Evolutionary conservation across 2,113 vertebrate species (phyloP), one percentile per base, ranked within the genome.

Genomic region (Callionymus lyra): DNA sequence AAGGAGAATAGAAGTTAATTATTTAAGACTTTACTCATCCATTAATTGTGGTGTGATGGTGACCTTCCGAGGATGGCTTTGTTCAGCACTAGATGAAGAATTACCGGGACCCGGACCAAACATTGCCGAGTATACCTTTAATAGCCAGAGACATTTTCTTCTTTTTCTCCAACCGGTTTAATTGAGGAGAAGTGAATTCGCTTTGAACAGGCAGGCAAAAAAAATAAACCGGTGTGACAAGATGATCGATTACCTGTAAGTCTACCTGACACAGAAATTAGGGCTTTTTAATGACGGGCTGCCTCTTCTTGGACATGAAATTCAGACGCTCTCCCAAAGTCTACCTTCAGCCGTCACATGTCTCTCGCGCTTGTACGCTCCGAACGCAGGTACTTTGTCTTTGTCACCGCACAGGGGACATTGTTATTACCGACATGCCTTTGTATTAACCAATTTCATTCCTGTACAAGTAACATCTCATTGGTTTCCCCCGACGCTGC

Each of bases 381-480:
- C 84, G 83, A 87, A 88, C 70, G 86, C 87, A 89, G 85, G 86
- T 87, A 90, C 89, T 91, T 90, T 91, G 88, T 93, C 91, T 93
- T 88, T 91, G 90, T 93, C 91, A 93, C 79, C 64, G 68, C 72
- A 83, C 87, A 89, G 88, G 90, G 89, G 90, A 93, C 89, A 91
- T 92, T 91, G 91, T 92, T 93, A 92, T 93, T 91, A 92, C 88
- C 86, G 88, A 90, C 89, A 90, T 88, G 87, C 86, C 86, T 91
- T 88, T 92, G 89, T 88, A 91, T 92, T 90, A 92, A 88, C 90
- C 90, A 89, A 86, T 92, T 88, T 89, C 83, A 86, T 89, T 90
- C 87, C 87, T 86, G 86, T 88, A 88, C 87, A 87, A 87, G 89
- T 89, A 84, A 91, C 90, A 91, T 92, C 89, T 87, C 85, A 80